Percentiles rank a stretch among this genome's conserved stretches.
Conservation (phyloP, 2,113 vertebrate species). For the Promerops cafer region DNA sequence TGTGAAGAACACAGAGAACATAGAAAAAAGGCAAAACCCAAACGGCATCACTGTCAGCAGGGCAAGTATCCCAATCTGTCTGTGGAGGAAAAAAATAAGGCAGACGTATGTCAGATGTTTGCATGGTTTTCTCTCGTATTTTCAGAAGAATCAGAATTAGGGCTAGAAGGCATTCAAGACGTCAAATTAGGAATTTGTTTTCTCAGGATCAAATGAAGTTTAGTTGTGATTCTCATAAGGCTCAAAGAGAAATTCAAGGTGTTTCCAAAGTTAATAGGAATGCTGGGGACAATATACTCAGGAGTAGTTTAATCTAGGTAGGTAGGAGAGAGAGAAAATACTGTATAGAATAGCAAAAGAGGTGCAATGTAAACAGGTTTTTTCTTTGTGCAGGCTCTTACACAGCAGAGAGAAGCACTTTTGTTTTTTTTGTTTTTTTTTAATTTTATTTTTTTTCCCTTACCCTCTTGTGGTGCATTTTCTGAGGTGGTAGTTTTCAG, state of each 20-base stretch:
- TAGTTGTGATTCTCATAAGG: not conserved
- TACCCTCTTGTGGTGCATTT: not conserved
- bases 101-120: not conserved
- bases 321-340: not conserved
- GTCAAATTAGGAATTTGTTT: not conserved
- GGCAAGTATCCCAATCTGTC: not conserved
- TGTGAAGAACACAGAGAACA: not conserved
- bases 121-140: not conserved
- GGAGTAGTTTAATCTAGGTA: not conserved
- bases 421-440: not conserved
- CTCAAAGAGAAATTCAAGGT: not conserved
- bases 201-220: not conserved
- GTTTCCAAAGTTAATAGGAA: not conserved
- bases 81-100: not conserved
- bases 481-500: not conserved
- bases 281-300: not conserved
- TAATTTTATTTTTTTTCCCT: fast-evolving
- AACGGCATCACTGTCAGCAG: not conserved
- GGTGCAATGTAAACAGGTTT: not conserved
- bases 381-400: not conserved
- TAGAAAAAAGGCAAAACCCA: not conserved
- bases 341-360: not conserved
- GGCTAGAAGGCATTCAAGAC: not conserved
- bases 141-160: not conserved
- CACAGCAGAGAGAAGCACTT: not conserved